phyloP scores from a whole-genome alignment of 2,797 vertebrate genomes.

The Chaenodraco wilsoni region DNA sequence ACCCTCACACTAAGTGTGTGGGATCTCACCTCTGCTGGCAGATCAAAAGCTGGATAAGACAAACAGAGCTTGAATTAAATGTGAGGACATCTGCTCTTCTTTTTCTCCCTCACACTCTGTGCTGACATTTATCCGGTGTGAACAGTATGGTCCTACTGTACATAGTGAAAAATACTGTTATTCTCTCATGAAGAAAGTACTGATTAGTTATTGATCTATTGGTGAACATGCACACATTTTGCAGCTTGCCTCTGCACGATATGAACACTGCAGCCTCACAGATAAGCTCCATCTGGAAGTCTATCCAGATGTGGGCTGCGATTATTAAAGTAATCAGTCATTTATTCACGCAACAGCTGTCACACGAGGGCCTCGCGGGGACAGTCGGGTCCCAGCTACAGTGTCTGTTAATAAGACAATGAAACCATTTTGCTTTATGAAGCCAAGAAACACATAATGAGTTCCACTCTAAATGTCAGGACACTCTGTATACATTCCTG shows the following conservation, averaged over 20 bases:
- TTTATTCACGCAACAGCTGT: slow-evolving; percentile 48
- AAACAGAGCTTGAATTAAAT: slow-evolving; percentile 26
- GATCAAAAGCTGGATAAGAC: slow-evolving; percentile 50
- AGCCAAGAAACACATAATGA: slow-evolving; percentile 57
- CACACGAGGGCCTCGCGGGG: slow-evolving; percentile 40
- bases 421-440: slow-evolving; percentile 23
- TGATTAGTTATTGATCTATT: not conserved
- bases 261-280: slow-evolving; percentile 19
- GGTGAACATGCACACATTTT: slow-evolving; percentile 16
- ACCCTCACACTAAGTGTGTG: slow-evolving; percentile 57
- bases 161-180: slow-evolving; percentile 7
- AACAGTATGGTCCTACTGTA: not conserved
- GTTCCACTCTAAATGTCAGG: slow-evolving; percentile 41
- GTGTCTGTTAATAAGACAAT: slow-evolving; percentile 34
- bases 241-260: slow-evolving; percentile 11
- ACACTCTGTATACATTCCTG: slow-evolving; percentile 60
- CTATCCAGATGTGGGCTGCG: slow-evolving; percentile 41
- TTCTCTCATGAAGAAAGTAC: slow-evolving; percentile 4
- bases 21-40: slow-evolving; percentile 64
- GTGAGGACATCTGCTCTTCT: slow-evolving; percentile 47
- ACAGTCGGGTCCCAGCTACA: slow-evolving; percentile 42
- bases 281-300: slow-evolving; percentile 52
- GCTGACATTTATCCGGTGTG: slow-evolving; percentile 13
- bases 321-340: slow-evolving; percentile 57
- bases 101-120: slow-evolving; percentile 11